phyloP scores from a whole-genome alignment of 2,113 vertebrate genomes.

The Poicephalus meyeri region DNA sequence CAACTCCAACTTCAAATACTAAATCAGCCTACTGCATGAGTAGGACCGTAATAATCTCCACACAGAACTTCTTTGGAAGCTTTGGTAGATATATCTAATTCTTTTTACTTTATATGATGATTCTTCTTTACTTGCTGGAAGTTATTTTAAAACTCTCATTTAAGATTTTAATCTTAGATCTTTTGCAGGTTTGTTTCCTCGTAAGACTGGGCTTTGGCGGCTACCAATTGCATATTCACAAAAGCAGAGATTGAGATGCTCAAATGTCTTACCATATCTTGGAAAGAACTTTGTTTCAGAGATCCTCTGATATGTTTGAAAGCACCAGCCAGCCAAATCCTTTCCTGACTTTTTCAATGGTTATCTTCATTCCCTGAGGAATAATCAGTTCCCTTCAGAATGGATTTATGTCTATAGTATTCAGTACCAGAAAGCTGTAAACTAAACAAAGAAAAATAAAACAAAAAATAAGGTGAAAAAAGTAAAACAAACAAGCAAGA shows the following conservation, averaged over 20 bases:
- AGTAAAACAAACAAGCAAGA: background rate
- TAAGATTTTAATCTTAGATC: background rate
- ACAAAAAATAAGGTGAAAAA: background rate
- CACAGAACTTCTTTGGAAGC: background rate
- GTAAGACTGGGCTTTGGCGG: background rate
- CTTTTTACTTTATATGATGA: background rate
- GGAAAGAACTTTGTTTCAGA: background rate
- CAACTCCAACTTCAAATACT: background rate
- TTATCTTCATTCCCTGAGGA: background rate
- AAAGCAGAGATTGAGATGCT: background rate
- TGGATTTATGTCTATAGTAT: background rate
- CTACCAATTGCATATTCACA: background rate
- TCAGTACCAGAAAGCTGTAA: background rate
- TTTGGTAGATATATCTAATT: background rate
- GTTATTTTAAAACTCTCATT: background rate
- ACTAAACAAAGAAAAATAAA: background rate
- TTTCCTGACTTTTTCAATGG: background rate
- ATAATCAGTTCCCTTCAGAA: background rate
- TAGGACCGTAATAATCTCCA: accelerated
- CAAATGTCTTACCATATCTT: background rate
- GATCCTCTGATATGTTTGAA: background rate
- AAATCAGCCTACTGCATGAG: background rate
- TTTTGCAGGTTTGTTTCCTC: background rate
- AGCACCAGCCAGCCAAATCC: background rate
- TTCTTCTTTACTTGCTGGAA: background rate